phyloP scores from a whole-genome alignment of 2,113 vertebrate genomes.

The Ibidorhyncha struthersii region DNA sequence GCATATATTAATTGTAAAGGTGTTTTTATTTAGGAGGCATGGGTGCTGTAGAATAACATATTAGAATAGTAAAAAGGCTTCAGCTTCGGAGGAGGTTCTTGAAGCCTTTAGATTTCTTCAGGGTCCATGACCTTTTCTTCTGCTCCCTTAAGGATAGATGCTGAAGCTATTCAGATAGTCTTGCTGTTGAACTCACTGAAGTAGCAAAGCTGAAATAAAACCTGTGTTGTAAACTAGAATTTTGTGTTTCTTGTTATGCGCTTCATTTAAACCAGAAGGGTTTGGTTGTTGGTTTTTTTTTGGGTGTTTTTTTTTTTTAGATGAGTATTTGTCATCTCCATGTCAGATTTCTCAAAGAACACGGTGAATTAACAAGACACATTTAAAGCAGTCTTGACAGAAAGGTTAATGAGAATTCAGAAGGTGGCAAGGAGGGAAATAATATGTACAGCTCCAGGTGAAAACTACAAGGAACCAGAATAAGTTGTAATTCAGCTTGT shows the following conservation, averaged over 20 bases:
- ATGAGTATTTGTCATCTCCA: slow-evolving; percentile 44
- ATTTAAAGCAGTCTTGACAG: slow-evolving; percentile 38
- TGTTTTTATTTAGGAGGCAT: neutral
- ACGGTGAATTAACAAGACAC: slow-evolving; percentile 36
- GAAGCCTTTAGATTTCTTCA: neutral
- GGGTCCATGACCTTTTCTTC: neutral
- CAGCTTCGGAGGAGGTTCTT: neutral
- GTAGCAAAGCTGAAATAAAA: neutral
- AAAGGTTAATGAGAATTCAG: slow-evolving; percentile 68
- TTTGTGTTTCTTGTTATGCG: neutral
- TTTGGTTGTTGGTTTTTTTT: no score
- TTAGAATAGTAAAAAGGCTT: neutral
- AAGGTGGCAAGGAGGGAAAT: slow-evolving; percentile 2
- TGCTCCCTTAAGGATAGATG: neutral
- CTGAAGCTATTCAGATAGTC: neutral
- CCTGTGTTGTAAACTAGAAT: neutral
- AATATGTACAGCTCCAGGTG: neutral
- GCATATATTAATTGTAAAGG: neutral
- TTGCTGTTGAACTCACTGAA: neutral
- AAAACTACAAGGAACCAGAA: neutral
- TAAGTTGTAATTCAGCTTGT: neutral
- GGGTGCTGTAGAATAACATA: neutral
- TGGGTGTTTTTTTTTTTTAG: neutral
- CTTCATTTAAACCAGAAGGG: slow-evolving; percentile 27
- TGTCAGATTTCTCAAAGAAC: slow-evolving; percentile 49